Percentiles rank a stretch among this genome's conserved stretches.
Evolutionary conservation across 2,888 invertebrate species (phyloP).

Genomic region (Idaea straminata): DNA sequence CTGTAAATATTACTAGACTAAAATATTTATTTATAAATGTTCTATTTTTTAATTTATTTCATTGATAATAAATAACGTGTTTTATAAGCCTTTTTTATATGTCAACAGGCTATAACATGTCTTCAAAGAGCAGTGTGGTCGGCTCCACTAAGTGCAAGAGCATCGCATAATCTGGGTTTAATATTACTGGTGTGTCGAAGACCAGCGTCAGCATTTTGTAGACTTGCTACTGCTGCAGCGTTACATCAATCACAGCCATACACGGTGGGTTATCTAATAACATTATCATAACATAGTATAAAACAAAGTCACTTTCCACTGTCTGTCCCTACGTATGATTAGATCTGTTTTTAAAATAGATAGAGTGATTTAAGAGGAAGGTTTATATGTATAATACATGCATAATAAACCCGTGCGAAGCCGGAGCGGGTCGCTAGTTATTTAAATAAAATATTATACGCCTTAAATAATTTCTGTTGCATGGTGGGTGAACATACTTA

Average conservation of each 20-base stretch:
- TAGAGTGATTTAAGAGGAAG: no score
- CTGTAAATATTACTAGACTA: background rate
- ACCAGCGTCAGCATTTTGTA: constrained; percentile 66
- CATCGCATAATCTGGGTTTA: constrained; percentile 61
- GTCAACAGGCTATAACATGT: constrained; percentile 61
- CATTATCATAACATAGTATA: no score
- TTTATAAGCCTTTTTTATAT: background rate
- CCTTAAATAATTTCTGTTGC: no score
- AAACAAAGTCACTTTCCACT: no score
- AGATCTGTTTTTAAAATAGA: no score
- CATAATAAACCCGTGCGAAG: no score
- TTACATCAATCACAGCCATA: constrained; percentile 60
- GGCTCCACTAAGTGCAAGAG: constrained; percentile 65
- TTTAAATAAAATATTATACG: no score
- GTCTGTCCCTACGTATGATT: no score
- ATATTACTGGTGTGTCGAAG: constrained; percentile 58
- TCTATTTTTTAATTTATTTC: constrained; percentile 2
- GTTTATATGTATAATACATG: no score
- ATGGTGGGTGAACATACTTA: no score
- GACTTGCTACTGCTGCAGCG: constrained; percentile 65
- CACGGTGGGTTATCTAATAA: constrained; percentile 40
- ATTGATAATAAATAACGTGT: background rate
- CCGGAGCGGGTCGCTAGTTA: no score
- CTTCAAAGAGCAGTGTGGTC: constrained; percentile 61
- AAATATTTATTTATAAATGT: background rate